Evolutionary conservation across 2,113 vertebrate genomes (phyloP), one percentile per base, ranked within the genome.

Genomic region (Alexandromys fortis): DNA sequence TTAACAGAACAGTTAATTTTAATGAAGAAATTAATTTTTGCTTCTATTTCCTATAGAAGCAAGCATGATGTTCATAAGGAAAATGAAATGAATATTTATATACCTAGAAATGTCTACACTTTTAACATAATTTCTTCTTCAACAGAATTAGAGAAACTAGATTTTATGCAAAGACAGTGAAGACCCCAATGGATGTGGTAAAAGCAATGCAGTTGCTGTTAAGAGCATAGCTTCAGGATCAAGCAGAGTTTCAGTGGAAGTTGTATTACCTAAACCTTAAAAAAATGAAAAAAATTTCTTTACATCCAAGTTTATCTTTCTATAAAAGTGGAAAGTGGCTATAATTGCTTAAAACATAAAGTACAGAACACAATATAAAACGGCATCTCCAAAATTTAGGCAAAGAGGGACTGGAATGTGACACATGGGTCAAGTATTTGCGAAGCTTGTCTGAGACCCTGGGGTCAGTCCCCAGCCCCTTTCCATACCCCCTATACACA

Each of bases 11-110:
- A 70, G 21, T 55, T 92, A 68, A 92, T 61, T 89, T 19, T 63
- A 89, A 96, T 86, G 58, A 93, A 89, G 45, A 94, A 86, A 45
- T 35, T 0, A 77, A 8, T 52, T 12, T 82, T 96, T 76, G 0
- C 73, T 92, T 8, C 33, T 65, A 86, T 83, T 76, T 70, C 38
- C n/a, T 8, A 61, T 90, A 67, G 26, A 88, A 55, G 2, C 42
- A 73, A 38, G 24, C 8, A 88, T 58, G 58, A 58, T 85, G 58
- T 61, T 90, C 49, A 82, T 35, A 95, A 86, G 16, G 17, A 88
- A 95, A 97, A 52, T n/a, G 0, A 96, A 97, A n/a, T 49, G 0
- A 52, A 4, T 88, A 86, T 83, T 94, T 89, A n/a, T 83, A 65
- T 70, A 4, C 28, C 4, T 76, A 58, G 1, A 77, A 49, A 52